Evolutionary conservation across 1,140 invertebrate genomes (phyloP).

Genomic region (Tigriopus japonicus): DNA sequence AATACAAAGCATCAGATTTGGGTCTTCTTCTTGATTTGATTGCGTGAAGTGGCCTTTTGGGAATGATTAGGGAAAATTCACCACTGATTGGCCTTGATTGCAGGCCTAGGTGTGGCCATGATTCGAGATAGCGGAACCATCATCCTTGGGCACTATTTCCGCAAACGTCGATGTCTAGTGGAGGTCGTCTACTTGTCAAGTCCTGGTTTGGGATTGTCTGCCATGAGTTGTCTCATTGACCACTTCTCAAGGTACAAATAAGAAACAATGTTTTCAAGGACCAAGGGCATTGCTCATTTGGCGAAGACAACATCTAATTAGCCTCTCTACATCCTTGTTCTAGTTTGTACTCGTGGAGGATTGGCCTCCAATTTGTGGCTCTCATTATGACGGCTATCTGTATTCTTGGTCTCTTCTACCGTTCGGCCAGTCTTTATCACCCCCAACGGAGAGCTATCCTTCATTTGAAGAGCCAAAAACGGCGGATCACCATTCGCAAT

Average conservation of each 20-base stretch:
- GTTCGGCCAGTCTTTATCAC: slow-evolving; percentile 68
- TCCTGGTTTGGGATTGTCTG: slow-evolving; percentile 57
- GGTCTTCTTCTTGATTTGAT: no score
- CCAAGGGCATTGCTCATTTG: not conserved
- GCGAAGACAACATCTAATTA: not conserved
- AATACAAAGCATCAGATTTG: no score
- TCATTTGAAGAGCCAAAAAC: slow-evolving; percentile 69
- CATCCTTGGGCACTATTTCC: slow-evolving; percentile 81
- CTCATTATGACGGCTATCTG: slow-evolving; percentile 63
- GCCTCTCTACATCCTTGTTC: slow-evolving; percentile 18
- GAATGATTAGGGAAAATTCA: no score
- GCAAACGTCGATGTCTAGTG: slow-evolving; percentile 55
- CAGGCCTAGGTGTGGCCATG: slow-evolving; percentile 61
- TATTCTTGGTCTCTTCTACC: slow-evolving; percentile 66
- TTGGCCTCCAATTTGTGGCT: slow-evolving; percentile 62
- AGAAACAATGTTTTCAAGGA: slow-evolving; percentile 5
- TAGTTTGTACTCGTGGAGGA: slow-evolving; percentile 63
- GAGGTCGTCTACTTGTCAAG: slow-evolving; percentile 73
- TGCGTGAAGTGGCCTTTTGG: no score
- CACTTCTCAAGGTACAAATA: slow-evolving; percentile 47
- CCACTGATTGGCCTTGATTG: no score
- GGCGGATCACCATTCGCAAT: slow-evolving; percentile 32
- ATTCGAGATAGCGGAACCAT: slow-evolving; percentile 61
- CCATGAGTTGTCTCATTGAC: slow-evolving; percentile 61
- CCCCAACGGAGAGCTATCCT: slow-evolving; percentile 64